Conservation (phyloP, 2,888 invertebrate genomes). For the Cantharis lateralis region DNA sequence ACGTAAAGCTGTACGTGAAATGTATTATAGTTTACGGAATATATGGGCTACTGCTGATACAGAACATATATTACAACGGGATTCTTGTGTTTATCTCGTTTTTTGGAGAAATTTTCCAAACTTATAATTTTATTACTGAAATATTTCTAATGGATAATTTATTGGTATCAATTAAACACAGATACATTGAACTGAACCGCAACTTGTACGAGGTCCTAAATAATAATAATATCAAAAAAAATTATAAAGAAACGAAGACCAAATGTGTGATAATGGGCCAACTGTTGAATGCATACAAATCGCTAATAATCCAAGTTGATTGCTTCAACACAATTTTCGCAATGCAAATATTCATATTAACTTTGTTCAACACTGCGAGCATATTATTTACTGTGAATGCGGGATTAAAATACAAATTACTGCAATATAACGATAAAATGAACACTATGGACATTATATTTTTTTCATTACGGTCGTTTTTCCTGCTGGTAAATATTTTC, state of each 20-base stretch:
- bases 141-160: not conserved
- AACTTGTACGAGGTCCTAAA: not conserved
- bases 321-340: not conserved
- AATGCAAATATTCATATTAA: not conserved
- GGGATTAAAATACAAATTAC: too few species aligned
- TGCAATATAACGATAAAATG: too few species aligned
- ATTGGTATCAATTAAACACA: not conserved
- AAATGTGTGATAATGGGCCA: not conserved
- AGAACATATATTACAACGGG: too few species aligned
- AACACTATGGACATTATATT: too few species aligned
- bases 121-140: not conserved
- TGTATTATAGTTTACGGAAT: too few species aligned
- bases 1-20: too few species aligned
- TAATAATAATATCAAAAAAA: not conserved
- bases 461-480: not conserved
- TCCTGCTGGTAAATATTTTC: not conserved
- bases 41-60: too few species aligned
- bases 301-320: not conserved
- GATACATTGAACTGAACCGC: not conserved
- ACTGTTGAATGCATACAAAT: not conserved
- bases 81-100: too few species aligned
- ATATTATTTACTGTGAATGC: too few species aligned
- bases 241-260: not conserved
- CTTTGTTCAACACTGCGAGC: not conserved
- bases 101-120: too few species aligned